Evolutionary conservation across 2,797 vertebrate species (phyloP), one percentile per base, ranked within the genome.

Genomic region (Microcaecilia unicolor): DNA sequence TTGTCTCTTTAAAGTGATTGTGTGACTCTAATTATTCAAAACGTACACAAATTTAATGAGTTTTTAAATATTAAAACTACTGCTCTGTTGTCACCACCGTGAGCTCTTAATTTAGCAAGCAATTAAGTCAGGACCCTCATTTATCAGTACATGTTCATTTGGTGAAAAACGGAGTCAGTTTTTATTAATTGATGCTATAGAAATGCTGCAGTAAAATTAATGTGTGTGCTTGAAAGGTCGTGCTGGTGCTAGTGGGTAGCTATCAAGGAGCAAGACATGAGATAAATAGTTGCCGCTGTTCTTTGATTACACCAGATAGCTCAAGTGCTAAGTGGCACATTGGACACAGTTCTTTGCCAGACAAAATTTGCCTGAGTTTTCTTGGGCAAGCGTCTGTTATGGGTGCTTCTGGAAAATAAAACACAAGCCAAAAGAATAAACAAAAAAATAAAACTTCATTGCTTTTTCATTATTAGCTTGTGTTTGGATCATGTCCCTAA

Each of bases 51-150:
- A 74, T 86, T 83, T 95, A 94, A 96, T 93, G 91, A 91, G 82
- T 92, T 93, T 92, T 93, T 90, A 92, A 94, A 95, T 93, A 96
- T 93, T 92, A 93, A 96, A 94, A 91, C 81, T 82, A 76, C 77
- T 83, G 69, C 28, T 86, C 75, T 82, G 83, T 86, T 87, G 83
- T 89, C 89, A 89, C 77, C 73, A 87, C 84, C 80, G 81, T 90
- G 88, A 95, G 91, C 84, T 93, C 90, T 94, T 96, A 93, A 97
- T 97, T 97, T 92, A 92, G 89, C 81, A 84, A 93, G 92, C 93
- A 96, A 97, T 97, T 97, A 97, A 91, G 86, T 86, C 77, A 80
- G 57, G 84, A 85, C 84, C 81, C 88, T 95, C 90, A 92, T 97
- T 94, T 89, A 96, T 97, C 93, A 97, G 85, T 78, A 83, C 72